Evolutionary conservation across 92 coral and sea anemone genomes (phyloP).

Genomic region (Hydrozoanthus gracilis): DNA sequence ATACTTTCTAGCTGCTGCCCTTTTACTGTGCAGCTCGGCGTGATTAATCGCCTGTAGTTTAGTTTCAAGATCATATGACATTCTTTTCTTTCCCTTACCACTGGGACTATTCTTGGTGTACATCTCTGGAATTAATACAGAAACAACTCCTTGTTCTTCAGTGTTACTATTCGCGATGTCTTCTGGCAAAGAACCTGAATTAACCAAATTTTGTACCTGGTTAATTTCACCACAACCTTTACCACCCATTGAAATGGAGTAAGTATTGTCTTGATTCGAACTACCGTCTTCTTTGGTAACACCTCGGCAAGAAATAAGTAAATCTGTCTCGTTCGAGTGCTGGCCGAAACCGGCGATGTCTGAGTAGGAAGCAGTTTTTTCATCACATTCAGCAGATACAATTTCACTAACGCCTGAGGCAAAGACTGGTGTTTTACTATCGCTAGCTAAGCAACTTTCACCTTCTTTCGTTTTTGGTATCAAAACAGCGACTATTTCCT

Average conservation of each 20-base stretch:
- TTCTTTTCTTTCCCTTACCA: conserved; percentile 50
- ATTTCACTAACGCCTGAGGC: not conserved
- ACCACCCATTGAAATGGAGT: not conserved
- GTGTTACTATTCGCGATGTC: not conserved
- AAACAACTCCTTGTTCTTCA: not conserved
- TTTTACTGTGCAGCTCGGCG: conserved; percentile 29
- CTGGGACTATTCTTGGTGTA: conserved; percentile 12
- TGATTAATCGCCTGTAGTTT: conserved; percentile 35
- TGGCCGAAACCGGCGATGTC: not conserved
- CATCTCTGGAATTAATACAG: conserved; percentile 10
- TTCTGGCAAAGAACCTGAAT: not conserved
- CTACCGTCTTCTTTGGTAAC: not conserved
- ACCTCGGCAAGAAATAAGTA: not conserved
- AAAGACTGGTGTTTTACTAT: not conserved
- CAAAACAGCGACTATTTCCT: conserved; percentile 1
- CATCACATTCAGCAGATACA: not conserved
- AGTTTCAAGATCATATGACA: conserved; percentile 46
- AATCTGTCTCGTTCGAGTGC: not conserved
- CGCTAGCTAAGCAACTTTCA: not conserved
- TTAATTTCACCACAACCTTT: too few species aligned
- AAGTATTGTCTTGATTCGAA: not conserved
- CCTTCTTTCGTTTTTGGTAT: not conserved
- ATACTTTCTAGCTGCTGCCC: conserved; percentile 46
- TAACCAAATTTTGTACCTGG: not conserved
- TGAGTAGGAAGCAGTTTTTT: not conserved